Evolutionary conservation across 2,797 vertebrate genomes (phyloP).

Genomic region (Amblyopsis hoosieri): DNA sequence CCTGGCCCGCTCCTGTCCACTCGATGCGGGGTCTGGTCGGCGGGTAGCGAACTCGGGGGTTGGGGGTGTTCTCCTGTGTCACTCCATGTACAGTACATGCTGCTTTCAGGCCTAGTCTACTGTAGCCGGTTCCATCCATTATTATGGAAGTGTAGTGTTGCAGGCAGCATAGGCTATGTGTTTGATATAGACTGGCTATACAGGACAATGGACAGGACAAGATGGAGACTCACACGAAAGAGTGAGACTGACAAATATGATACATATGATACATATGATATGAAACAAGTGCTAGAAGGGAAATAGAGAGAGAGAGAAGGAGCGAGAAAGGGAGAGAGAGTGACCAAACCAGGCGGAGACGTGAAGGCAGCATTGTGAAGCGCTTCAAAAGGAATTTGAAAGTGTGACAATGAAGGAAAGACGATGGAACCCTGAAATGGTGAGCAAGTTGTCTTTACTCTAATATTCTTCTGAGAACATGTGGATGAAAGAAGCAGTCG

Average conservation of each 20-base stretch:
- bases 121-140: too few species aligned
- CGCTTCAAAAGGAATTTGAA: slow-evolving; percentile 27
- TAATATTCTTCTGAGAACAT: slow-evolving; percentile 28
- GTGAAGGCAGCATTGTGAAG: slow-evolving; percentile 17
- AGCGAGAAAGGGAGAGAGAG: background rate
- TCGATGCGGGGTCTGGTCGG: too few species aligned
- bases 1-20: too few species aligned
- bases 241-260: too few species aligned
- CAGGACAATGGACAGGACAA: background rate
- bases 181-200: too few species aligned
- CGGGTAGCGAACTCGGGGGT: too few species aligned
- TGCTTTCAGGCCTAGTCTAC: too few species aligned
- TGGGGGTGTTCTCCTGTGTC: too few species aligned
- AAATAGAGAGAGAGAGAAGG: background rate
- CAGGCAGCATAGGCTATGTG: too few species aligned
- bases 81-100: too few species aligned
- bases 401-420: slow-evolving; percentile 22
- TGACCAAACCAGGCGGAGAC: slow-evolving; percentile 9
- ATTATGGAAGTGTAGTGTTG: too few species aligned
- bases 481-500: slow-evolving; percentile 31
- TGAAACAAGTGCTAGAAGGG: background rate
- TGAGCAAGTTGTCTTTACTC: background rate
- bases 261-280: too few species aligned
- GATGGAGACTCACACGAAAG: background rate
- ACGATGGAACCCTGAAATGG: slow-evolving; percentile 4